Conservation (phyloP, 2,888 invertebrate genomes). For the Drosophila percnosoma region DNA sequence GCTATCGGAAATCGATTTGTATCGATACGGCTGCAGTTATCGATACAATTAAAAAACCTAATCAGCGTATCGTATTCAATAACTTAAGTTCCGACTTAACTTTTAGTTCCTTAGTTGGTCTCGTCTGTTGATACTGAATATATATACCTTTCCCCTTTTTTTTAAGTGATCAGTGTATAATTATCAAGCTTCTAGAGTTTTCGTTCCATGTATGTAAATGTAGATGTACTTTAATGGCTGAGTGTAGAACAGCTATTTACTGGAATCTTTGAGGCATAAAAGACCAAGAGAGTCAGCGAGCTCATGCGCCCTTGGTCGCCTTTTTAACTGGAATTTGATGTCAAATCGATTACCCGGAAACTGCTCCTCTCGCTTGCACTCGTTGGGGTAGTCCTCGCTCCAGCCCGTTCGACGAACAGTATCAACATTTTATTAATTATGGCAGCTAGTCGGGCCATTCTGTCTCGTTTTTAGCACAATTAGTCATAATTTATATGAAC, state of each 20-base stretch:
- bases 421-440: slow-evolving; percentile 66
- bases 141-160: not conserved
- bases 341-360: not conserved
- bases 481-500: slow-evolving; percentile 76
- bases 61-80: not conserved
- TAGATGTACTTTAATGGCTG: not conserved
- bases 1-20: not conserved
- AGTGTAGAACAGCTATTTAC: not conserved
- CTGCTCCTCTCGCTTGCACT: not conserved
- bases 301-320: not conserved
- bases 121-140: not conserved
- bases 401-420: slow-evolving; percentile 9
- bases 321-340: not conserved
- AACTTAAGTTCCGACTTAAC: not conserved
- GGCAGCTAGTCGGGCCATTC: slow-evolving; percentile 44
- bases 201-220: not conserved
- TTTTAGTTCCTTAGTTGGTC: not conserved
- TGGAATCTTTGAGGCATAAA: not conserved
- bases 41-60: accelerated
- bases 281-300: not conserved
- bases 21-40: not conserved
- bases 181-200: not conserved
- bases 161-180: not conserved
- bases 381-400: slow-evolving; percentile 43
- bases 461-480: slow-evolving; percentile 80